These are phyloP conservation scores for Pygoscelis antarcticus DNA, from an alignment of 2,113 vertebrate species.

Conservation along the genomic window DNA sequence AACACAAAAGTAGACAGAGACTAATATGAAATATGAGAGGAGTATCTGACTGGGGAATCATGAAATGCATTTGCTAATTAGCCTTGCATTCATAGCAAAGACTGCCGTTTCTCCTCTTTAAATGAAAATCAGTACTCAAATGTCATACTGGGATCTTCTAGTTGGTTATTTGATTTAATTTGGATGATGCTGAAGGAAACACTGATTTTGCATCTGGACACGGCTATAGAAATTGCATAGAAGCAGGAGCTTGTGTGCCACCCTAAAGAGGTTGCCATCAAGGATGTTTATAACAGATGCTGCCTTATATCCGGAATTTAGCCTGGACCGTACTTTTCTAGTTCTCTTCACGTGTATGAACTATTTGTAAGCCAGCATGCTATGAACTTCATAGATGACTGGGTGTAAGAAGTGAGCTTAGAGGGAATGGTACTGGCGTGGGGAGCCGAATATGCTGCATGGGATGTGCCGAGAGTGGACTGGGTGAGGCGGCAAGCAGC, in stretches of 20 bases:
- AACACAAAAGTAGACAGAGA: background rate
- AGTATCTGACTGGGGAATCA: background rate
- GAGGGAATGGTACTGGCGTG: background rate
- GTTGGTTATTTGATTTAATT: background rate
- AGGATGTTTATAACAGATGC: background rate
- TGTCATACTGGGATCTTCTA: background rate
- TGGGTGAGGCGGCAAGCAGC: background rate
- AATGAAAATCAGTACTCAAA: background rate
- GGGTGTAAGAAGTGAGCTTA: background rate
- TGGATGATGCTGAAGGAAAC: background rate
- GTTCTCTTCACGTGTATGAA: rapidly evolving
- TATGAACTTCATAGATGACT: background rate
- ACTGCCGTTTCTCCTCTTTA: background rate
- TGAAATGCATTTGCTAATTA: background rate
- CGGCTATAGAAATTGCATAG: background rate
- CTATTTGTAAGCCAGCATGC: background rate
- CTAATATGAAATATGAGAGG: background rate
- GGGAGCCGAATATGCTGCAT: rapidly evolving
- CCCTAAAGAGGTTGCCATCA: background rate
- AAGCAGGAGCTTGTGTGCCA: background rate
- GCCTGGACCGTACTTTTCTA: background rate
- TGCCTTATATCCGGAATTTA: background rate
- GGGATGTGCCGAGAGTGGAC: background rate
- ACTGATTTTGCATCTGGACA: background rate
- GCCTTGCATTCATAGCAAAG: background rate